phyloP scores from a whole-genome alignment of 92 coral and sea anemone species.

The Blastomussa wellsi region DNA sequence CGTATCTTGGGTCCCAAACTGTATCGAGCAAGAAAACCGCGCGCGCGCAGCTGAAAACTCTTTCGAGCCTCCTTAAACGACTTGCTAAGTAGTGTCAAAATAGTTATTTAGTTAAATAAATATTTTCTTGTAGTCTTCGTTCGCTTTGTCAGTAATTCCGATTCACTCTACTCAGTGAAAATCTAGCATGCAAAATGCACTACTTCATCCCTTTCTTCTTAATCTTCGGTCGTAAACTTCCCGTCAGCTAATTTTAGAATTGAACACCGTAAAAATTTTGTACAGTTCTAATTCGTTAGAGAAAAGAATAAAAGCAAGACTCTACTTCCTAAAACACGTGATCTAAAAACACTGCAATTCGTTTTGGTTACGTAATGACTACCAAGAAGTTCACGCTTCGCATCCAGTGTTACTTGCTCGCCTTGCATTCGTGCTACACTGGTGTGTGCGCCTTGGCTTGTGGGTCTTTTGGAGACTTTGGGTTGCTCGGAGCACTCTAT shows the following conservation, averaged over 20 bases:
- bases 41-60: too few species aligned
- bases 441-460: slow-evolving; percentile 38
- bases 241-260: not conserved
- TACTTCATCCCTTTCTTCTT: not conserved
- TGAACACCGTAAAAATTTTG: not conserved
- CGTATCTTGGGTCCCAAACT: too few species aligned
- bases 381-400: not conserved
- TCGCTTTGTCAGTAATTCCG: not conserved
- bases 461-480: slow-evolving; percentile 38
- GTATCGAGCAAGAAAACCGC: too few species aligned
- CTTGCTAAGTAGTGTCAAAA: too few species aligned
- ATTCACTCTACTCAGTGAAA: not conserved
- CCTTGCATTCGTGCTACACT: slow-evolving; percentile 10
- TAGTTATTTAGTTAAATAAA: not conserved
- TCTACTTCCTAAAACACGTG: not conserved
- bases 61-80: too few species aligned
- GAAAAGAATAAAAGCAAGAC: not conserved
- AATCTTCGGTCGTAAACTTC: not conserved
- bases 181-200: not conserved
- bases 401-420: not conserved
- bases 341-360: not conserved
- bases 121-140: not conserved
- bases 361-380: not conserved
- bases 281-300: not conserved
- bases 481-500: slow-evolving; percentile 44